Percentiles rank a stretch among this genome's conserved stretches.
phyloP scores from a whole-genome alignment of 2,797 vertebrate genomes.

The Molothrus aeneus region DNA sequence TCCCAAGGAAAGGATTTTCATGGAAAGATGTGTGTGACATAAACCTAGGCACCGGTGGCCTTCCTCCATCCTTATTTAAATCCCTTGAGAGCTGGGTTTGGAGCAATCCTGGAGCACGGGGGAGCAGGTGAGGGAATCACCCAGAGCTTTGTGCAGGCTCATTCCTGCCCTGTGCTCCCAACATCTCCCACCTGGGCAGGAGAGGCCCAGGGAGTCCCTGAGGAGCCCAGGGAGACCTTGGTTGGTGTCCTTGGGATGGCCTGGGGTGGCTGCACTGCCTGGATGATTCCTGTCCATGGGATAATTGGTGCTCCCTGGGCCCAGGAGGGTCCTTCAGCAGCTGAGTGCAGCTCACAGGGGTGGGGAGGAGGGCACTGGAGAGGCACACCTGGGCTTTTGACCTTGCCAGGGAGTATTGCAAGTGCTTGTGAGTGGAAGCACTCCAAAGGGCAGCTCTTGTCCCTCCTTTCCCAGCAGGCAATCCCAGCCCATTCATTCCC shows the following conservation, averaged over 20 bases:
- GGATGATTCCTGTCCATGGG: neutral
- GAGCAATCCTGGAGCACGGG: too few species aligned
- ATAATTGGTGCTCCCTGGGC: neutral
- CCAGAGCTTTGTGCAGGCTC: neutral
- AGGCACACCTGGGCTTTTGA: constrained; percentile 40
- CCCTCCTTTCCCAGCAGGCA: neutral
- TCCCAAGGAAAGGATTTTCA: too few species aligned
- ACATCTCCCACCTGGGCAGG: neutral
- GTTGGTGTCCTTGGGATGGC: neutral
- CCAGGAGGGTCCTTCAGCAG: neutral
- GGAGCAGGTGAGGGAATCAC: neutral
- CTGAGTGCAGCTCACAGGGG: neutral
- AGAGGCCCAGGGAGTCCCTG: too few species aligned
- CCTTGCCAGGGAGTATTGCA: neutral
- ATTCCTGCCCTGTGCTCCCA: neutral
- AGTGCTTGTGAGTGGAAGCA: neutral
- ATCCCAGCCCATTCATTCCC: neutral
- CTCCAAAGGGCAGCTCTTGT: neutral
- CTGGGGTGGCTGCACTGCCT: neutral
- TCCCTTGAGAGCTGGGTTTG: neutral
- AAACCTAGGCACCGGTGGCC: neutral
- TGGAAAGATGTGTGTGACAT: too few species aligned
- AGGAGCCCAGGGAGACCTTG: neutral
- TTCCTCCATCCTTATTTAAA: neutral
- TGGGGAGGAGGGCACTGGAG: neutral